phyloP scores from a whole-genome alignment of 2,113 vertebrate genomes.

The Triplophysa dalaica region DNA sequence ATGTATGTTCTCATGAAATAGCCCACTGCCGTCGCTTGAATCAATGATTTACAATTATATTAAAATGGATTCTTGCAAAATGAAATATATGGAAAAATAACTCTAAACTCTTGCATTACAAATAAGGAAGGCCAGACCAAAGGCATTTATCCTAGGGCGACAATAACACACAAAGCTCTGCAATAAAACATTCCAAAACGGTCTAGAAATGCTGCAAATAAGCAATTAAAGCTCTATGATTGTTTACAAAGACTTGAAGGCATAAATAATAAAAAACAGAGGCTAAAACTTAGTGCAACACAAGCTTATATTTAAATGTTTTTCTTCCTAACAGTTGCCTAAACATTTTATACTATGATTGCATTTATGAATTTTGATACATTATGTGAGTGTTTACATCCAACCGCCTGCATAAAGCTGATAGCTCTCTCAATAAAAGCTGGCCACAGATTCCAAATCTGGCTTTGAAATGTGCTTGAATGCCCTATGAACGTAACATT shows the following conservation, averaged over 20 bases:
- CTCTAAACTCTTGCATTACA: background rate
- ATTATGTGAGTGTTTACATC: conserved; percentile 9
- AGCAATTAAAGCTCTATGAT: too few species aligned
- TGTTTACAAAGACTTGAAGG: background rate
- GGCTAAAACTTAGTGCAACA: background rate
- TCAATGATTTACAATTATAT: conserved; percentile 2
- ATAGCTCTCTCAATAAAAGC: conserved; percentile 29
- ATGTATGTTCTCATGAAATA: background rate
- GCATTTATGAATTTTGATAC: background rate
- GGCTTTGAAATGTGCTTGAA: conserved; percentile 17
- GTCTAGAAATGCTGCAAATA: too few species aligned
- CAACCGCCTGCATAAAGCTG: conserved; percentile 27
- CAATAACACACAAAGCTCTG: too few species aligned
- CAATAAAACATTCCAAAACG: too few species aligned
- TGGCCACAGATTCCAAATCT: conserved; percentile 19
- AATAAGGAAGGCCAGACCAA: too few species aligned
- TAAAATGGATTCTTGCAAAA: background rate
- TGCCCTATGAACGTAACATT: conserved; percentile 9
- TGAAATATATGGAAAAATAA: background rate
- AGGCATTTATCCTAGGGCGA: too few species aligned
- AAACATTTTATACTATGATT: background rate
- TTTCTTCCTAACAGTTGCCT: background rate
- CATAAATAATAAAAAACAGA: background rate
- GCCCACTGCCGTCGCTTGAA: background rate
- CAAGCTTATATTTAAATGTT: conserved; percentile 5